Evolutionary conservation across 2,113 vertebrate species (phyloP), one percentile per base, ranked within the genome.

Genomic region (Corydoras maculifer): DNA sequence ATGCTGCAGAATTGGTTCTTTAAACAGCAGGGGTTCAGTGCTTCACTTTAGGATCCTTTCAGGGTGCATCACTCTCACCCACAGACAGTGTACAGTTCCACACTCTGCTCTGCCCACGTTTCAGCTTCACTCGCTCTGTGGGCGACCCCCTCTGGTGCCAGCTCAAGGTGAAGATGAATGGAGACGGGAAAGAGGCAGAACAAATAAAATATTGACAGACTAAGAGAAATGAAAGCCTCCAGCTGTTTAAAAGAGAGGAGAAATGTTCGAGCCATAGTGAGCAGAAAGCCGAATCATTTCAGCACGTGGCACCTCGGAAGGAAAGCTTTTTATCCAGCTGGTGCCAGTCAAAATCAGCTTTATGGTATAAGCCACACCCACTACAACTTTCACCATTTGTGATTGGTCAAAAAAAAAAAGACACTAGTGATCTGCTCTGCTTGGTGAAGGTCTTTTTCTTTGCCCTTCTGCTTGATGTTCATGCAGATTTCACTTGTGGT

Each of bases 71-170:
- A 62, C 5, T 57, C 64, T 70, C 35, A 67, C 62, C 51, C 58
- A 18, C 35, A 62, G 66, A 74, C 63, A 79, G 64, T 50, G 25
- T 18, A 51, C 60, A 65, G 14, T 18, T 48, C 58, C 62, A 53
- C 69, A 15, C 58, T 13, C 43, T 48, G 54, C n/a, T 29, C 58
- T 58, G 62, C 70, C 62, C 69, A 69, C 9, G 12, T 59, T 64
- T 71, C 69, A 75, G 81, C 79, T 85, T 80, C 77, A 70, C 75
- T 81, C 74, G 63, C 75, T 83, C 83, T 84, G 82, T 81, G 48
- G 53, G 65, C 62, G 68, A 69, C 76, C 79, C 80, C 79, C 75
- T 83, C 72, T 62, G 77, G 81, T 80, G 70, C 66, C 57, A 65
- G 73, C 69, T 69, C 12, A 55, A 78, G 80, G 77, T 75, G 74